Evolutionary conservation across 2,113 vertebrate genomes (phyloP), one percentile per base, ranked within the genome.

Genomic region (Pithys albifrons): DNA sequence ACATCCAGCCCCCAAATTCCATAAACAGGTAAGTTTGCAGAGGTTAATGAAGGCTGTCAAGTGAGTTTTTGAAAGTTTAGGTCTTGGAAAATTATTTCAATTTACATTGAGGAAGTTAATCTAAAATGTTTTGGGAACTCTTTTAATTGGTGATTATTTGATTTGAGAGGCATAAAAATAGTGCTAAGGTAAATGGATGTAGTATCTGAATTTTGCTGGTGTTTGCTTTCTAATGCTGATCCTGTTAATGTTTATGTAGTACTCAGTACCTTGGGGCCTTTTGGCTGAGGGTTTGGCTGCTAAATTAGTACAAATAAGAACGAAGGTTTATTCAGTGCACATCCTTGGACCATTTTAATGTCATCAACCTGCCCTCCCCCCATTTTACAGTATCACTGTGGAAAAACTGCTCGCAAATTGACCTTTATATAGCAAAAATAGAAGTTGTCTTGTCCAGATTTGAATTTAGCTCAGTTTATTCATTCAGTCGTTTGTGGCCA

Each of bases 401-500:
- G 76, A 89, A 96, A 82, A 91, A 88, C 19, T 75, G 77, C 46
- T 70, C 69, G 73, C 54, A 91, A 91, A 74, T 75, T 96, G 61
- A 80, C 76, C 58, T 96, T 57, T 67, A 72, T 70, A 23, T 91
- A 74, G 35, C 31, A 82, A 88, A 93, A 95, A 51, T 57, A 91
- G 81, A 85, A 91, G 66, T 48, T 93, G n/a, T 64, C 58, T 62
- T 96, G 75, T 75, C 58, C 85, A 67, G 79, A 41, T 88, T 85
- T 66, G 91, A 82, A 10, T 82, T 88, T 90, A 78, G 84, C 66
- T 78, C 51, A 10, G 51, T 93, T 77, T 85, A 96, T 90, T 96
- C 93, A 89, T 95, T 95, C 85, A 78, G 55, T 75, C 39, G 16
- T 82, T 95, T 84, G 86, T 93, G 93, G 48, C 93, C 75, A 22